Conservation (phyloP, 2,797 vertebrate genomes). For the Etheostoma perlongum region DNA sequence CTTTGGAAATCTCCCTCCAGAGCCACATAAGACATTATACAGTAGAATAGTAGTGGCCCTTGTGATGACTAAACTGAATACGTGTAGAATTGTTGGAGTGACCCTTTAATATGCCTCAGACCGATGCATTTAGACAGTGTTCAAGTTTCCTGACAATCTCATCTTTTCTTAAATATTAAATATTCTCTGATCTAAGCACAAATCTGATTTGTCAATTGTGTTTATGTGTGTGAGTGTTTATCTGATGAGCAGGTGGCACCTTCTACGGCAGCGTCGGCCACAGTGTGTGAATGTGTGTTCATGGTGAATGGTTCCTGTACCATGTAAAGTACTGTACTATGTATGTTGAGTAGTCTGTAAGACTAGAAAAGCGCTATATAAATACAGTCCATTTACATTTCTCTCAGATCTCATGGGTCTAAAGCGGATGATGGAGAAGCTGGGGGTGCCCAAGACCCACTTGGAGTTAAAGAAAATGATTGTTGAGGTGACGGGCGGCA, state of each 20-base stretch:
- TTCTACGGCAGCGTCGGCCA: no score
- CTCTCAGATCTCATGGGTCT: slow-evolving; percentile 94
- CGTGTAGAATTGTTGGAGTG: not conserved
- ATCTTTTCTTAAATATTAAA: not conserved
- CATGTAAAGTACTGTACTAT: no score
- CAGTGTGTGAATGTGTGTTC: no score
- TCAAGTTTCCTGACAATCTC: not conserved
- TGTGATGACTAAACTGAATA: not conserved
- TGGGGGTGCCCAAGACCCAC: slow-evolving; percentile 97
- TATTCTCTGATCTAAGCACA: not conserved
- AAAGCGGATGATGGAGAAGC: slow-evolving; percentile 98
- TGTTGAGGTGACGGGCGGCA: slow-evolving; percentile 92
- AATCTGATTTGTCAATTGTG: not conserved
- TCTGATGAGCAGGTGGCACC: no score
- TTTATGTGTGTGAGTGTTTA: no score
- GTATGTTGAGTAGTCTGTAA: no score
- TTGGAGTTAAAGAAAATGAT: slow-evolving; percentile 99
- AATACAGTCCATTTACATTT: not conserved
- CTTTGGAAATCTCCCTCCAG: not conserved
- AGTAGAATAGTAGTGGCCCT: not conserved
- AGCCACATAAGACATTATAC: not conserved
- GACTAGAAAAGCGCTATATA: no score
- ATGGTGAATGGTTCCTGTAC: no score
- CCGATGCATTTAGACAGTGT: not conserved
- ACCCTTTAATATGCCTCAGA: not conserved